These are phyloP conservation scores for Upupa epops DNA, from an alignment of 2,113 vertebrate genomes.

Conservation along the genomic window DNA sequence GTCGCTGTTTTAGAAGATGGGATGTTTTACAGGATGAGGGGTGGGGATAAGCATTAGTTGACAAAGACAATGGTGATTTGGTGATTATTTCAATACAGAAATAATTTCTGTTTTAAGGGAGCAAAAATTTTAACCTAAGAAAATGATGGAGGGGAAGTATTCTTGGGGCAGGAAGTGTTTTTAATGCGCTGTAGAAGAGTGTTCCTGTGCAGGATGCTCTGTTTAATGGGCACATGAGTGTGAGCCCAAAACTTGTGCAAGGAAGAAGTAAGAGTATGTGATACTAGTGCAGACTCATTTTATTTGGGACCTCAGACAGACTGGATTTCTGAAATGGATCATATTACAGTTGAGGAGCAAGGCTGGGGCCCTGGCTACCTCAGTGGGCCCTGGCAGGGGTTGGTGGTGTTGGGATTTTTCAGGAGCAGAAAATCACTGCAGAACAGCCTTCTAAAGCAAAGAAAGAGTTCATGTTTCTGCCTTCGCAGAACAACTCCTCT, in stretches of 20 bases:
- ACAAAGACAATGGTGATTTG: background rate
- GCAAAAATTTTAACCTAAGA: background rate
- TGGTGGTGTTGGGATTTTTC: rapidly evolving
- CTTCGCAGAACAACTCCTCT: background rate
- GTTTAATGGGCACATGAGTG: background rate
- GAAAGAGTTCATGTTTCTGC: background rate
- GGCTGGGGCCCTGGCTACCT: background rate
- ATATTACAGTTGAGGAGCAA: background rate
- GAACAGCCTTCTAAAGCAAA: background rate
- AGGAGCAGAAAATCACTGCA: background rate
- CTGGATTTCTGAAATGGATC: background rate
- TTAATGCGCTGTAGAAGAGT: background rate
- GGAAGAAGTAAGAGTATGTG: background rate
- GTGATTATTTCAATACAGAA: background rate
- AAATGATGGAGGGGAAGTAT: background rate
- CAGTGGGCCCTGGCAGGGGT: background rate
- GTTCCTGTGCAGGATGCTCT: background rate
- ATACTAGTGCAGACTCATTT: background rate
- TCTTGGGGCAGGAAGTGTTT: background rate
- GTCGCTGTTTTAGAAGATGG: background rate
- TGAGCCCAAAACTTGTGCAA: background rate
- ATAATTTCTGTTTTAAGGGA: background rate
- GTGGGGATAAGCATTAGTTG: background rate
- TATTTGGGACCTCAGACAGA: background rate
- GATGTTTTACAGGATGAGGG: background rate